phyloP scores from a whole-genome alignment of 2,888 invertebrate species.

The Reticulitermes lucifugus region DNA sequence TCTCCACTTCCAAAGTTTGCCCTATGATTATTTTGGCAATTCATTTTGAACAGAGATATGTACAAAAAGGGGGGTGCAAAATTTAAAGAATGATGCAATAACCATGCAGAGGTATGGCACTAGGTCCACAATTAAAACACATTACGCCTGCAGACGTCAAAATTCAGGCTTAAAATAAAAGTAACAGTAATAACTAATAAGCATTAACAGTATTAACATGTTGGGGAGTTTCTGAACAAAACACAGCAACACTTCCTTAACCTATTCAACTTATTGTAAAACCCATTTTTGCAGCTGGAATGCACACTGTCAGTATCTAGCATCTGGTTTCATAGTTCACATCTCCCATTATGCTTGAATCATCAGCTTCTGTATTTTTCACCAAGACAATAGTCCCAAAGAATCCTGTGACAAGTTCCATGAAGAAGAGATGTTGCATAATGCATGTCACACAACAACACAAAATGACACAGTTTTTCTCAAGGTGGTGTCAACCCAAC shows the following conservation, averaged over 20 bases:
- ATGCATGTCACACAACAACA: neutral
- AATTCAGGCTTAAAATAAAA: slow-evolving; percentile 32
- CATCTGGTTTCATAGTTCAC: neutral
- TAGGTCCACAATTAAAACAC: slow-evolving; percentile 25
- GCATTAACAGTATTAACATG: slow-evolving; percentile 37
- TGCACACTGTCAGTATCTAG: slow-evolving; percentile 1
- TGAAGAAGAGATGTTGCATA: neutral
- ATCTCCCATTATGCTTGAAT: neutral
- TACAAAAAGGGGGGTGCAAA: too few relatives aligned
- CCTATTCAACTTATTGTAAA: neutral
- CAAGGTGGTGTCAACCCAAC: neutral
- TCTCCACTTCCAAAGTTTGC: too few relatives aligned
- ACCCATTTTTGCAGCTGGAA: neutral
- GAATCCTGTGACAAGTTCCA: neutral
- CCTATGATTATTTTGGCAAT: too few relatives aligned
- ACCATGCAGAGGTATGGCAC: slow-evolving; percentile 38
- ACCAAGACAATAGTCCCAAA: neutral
- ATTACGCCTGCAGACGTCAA: slow-evolving; percentile 36
- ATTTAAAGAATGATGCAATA: neutral
- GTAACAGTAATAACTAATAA: slow-evolving; percentile 31
- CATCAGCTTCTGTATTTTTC: neutral
- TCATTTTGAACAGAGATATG: too few relatives aligned
- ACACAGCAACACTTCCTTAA: slow-evolving; percentile 2
- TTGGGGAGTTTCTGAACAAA: slow-evolving; percentile 9
- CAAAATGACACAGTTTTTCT: neutral